Conservation (phyloP, 2,888 invertebrate species). For the Acanthopleura granulata region DNA sequence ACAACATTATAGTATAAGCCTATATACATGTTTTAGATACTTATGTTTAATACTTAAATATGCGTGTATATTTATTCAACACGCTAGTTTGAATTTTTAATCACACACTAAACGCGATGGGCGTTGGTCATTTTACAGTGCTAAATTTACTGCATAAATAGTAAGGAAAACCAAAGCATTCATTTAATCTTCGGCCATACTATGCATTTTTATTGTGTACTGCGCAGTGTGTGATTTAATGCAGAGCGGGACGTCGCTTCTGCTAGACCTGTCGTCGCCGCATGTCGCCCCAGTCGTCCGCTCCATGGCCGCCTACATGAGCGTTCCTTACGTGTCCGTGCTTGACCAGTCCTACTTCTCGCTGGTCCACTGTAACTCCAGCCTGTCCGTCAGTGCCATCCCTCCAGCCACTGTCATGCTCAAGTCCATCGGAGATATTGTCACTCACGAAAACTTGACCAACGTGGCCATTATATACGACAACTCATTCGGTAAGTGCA, state of each 20-base stretch:
- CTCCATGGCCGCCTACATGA: slow-evolving; percentile 50
- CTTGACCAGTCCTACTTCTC: slow-evolving; percentile 42
- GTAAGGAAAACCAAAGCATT: too few species aligned
- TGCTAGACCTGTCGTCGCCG: slow-evolving; percentile 56
- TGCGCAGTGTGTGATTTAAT: slow-evolving; percentile 50
- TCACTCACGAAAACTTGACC: slow-evolving; percentile 86
- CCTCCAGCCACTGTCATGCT: slow-evolving; percentile 89
- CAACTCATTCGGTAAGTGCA: slow-evolving; percentile 81
- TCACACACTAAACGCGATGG: too few species aligned
- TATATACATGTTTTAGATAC: too few species aligned
- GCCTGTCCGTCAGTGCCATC: slow-evolving; percentile 71
- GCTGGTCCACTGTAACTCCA: slow-evolving; percentile 29
- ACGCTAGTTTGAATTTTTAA: too few species aligned
- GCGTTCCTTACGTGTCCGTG: slow-evolving; percentile 52
- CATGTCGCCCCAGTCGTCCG: slow-evolving; percentile 47
- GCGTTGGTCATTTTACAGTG: too few species aligned
- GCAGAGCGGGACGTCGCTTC: slow-evolving; percentile 37
- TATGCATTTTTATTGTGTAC: neutral
- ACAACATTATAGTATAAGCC: too few species aligned
- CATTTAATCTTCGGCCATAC: too few species aligned
- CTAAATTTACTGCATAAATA: too few species aligned
- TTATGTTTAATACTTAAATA: too few species aligned
- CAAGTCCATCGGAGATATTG: slow-evolving; percentile 85
- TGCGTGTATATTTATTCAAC: too few species aligned
- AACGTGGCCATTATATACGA: slow-evolving; percentile 94